Evolutionary conservation across 37 sponge, comb jelly and placozoan genomes (phyloP).

Genomic region (Hormiphora californensis): DNA sequence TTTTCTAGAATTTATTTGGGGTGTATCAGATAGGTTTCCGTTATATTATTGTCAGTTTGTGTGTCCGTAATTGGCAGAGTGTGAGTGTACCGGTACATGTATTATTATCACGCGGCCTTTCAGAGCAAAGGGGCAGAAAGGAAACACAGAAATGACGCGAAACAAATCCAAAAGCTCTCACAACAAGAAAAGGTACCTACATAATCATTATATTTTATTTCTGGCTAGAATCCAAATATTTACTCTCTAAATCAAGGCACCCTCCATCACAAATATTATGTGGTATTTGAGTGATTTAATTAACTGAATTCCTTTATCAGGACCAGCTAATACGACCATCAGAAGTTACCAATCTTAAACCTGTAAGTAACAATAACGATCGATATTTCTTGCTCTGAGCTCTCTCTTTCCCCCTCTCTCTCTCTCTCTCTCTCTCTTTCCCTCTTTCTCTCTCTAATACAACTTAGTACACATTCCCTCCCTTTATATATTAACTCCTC

Average conservation of each 20-base stretch:
- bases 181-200: conserved; percentile 4
- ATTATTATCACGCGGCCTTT: background rate
- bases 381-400: background rate
- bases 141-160: conserved; percentile 11
- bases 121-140: conserved; percentile 33
- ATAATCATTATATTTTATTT: background rate
- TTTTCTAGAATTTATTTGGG: too few species aligned
- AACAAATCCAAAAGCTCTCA: background rate
- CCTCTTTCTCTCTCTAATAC: background rate
- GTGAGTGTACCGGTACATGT: background rate
- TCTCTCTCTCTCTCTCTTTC: background rate
- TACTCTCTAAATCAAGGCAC: too few species aligned
- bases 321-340: background rate
- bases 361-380: background rate
- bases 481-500: background rate
- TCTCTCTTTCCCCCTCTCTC: background rate
- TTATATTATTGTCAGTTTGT: background rate
- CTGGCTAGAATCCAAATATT: background rate
- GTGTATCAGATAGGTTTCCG: too few species aligned
- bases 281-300: too few species aligned
- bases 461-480: background rate
- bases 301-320: conserved; percentile 11
- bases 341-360: conserved; percentile 5
- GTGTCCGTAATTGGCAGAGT: background rate
- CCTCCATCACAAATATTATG: too few species aligned